phyloP scores from a whole-genome alignment of 2,113 vertebrate genomes.

The Crocuta crocuta region DNA sequence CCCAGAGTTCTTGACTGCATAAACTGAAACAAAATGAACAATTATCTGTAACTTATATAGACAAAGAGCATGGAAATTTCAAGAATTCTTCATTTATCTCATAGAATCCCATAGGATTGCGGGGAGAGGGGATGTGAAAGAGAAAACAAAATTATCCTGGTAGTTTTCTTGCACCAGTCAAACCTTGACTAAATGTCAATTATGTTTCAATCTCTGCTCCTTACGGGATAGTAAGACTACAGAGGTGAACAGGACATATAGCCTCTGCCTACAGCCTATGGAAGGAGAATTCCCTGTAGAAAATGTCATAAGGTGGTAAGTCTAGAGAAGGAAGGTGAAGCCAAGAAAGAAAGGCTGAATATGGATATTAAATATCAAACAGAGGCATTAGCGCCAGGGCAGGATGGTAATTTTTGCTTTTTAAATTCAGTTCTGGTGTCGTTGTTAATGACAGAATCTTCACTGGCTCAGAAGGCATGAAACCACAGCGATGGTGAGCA shows the following conservation, averaged over 20 bases:
- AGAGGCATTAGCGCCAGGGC: background rate
- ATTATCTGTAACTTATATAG: background rate
- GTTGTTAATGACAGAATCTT: background rate
- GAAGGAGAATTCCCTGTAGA: background rate
- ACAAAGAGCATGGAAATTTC: background rate
- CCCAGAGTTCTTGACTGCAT: slow-evolving; percentile 49
- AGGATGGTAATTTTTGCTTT: background rate
- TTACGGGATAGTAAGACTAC: background rate
- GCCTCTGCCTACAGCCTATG: background rate
- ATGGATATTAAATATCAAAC: background rate
- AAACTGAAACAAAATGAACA: slow-evolving; percentile 48
- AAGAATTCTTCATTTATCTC: slow-evolving; percentile 6
- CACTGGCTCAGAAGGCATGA: background rate
- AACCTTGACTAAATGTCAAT: background rate
- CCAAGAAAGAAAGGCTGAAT: background rate
- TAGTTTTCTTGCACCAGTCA: background rate
- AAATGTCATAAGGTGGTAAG: background rate
- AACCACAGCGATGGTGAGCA: background rate
- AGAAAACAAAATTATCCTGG: background rate
- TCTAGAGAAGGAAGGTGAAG: background rate
- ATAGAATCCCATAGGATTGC: background rate
- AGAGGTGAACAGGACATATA: background rate
- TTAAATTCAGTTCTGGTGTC: background rate
- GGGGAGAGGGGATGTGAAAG: too few species aligned
- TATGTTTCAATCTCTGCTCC: background rate